A percentile compares a stretch with the other conserved stretches of the same genome.
Evolutionary conservation across 2,797 vertebrate species (phyloP).

Genomic region (Pseudomugil gertrudae): DNA sequence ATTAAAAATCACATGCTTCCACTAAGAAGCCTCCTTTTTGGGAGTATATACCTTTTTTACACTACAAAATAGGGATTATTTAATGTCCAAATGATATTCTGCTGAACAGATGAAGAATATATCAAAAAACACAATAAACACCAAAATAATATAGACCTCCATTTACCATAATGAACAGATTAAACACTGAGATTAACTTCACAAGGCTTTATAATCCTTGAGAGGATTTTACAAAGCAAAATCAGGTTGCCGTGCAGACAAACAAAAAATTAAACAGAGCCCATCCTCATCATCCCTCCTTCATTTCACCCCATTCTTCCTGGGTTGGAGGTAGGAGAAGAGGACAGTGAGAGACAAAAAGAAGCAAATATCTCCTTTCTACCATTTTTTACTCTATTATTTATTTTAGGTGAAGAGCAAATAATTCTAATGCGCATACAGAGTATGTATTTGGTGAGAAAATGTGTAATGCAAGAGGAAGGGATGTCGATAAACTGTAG

Average conservation of each 20-base stretch:
- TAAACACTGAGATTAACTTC: neutral
- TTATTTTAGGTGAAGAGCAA: neutral
- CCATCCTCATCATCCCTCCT: constrained; percentile 33
- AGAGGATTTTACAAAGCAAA: neutral
- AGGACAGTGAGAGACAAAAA: constrained; percentile 35
- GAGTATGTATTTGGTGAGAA: neutral
- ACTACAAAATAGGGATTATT: too few relatives aligned
- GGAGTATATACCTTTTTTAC: too few relatives aligned
- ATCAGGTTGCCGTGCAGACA: constrained; percentile 42
- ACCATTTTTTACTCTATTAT: neutral
- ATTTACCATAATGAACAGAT: neutral
- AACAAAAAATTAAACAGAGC: constrained; percentile 59
- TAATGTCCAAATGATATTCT: neutral
- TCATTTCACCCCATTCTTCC: constrained; percentile 27
- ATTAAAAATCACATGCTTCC: too few relatives aligned
- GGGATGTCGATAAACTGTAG: neutral
- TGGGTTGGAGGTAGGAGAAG: constrained; percentile 44
- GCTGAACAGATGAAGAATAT: neutral
- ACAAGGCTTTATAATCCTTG: neutral
- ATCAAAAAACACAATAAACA: neutral
- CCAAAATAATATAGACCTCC: neutral
- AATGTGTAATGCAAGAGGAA: neutral
- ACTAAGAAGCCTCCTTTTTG: too few relatives aligned
- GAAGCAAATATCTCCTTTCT: neutral
- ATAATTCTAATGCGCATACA: neutral